Evolutionary conservation across 1,140 invertebrate genomes (phyloP).

Genomic region (Lepidurus packardi): DNA sequence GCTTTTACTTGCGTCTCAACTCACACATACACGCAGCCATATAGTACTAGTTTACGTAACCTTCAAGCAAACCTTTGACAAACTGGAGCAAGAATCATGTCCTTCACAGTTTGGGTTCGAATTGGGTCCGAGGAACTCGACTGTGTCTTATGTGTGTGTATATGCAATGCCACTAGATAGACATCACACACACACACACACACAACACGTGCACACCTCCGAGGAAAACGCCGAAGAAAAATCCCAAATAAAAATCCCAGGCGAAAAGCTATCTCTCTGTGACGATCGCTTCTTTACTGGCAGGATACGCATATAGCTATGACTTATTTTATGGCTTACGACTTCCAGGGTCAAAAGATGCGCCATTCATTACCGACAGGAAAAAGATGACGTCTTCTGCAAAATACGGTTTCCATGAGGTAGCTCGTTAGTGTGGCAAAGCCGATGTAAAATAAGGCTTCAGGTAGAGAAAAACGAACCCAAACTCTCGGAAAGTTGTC

Average conservation of each 20-base stretch:
- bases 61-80: neutral
- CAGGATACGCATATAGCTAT: neutral
- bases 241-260: neutral
- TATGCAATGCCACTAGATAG: constrained; percentile 10
- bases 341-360: neutral
- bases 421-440: neutral
- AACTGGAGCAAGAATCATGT: neutral
- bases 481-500: too few species aligned
- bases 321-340: constrained; percentile 6
- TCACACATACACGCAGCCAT: too few species aligned
- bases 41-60: neutral
- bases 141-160: neutral
- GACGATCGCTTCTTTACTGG: neutral
- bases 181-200: neutral
- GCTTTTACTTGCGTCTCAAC: too few species aligned
- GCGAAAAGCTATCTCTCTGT: neutral
- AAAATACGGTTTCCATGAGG: neutral
- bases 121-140: neutral
- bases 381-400: constrained; percentile 6
- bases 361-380: neutral
- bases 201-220: neutral
- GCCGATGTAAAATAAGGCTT: too few species aligned
- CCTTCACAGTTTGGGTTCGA: neutral
- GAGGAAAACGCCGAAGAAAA: neutral
- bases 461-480: too few species aligned